Conservation (phyloP, 2,797 vertebrate genomes). For the Coluber constrictor region DNA sequence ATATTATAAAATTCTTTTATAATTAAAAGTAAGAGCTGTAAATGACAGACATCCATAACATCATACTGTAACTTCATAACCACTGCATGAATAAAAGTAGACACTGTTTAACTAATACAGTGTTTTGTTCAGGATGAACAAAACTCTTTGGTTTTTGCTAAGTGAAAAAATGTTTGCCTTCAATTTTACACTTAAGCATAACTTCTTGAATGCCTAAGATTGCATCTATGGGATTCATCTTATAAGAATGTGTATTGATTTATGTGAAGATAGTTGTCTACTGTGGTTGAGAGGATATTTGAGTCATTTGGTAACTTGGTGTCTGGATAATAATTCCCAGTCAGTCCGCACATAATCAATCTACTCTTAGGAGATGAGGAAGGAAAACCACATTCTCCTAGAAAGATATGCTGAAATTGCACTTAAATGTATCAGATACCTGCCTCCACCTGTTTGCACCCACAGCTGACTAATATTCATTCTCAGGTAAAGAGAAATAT, state of each 20-base stretch:
- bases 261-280: slow-evolving; percentile 44
- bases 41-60: not conserved
- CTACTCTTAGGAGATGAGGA: slow-evolving; percentile 31
- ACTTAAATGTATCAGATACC: slow-evolving; percentile 38
- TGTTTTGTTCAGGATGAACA: not conserved
- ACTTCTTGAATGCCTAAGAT: not conserved
- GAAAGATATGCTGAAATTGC: slow-evolving; percentile 41
- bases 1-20: not conserved
- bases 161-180: not conserved
- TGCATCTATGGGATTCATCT: slow-evolving; percentile 45
- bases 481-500: slow-evolving; percentile 45
- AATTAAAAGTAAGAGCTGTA: not conserved
- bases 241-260: slow-evolving; percentile 9
- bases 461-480: slow-evolving; percentile 43
- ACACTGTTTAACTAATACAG: slow-evolving; percentile 3
- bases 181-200: slow-evolving; percentile 10
- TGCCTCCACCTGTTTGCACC: slow-evolving; percentile 56
- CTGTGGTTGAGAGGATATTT: slow-evolving; percentile 44
- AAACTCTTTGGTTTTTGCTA: not conserved
- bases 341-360: slow-evolving; percentile 26
- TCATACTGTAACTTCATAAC: not conserved
- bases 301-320: slow-evolving; percentile 44
- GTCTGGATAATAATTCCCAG: slow-evolving; percentile 46
- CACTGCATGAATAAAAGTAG: slow-evolving; percentile 6
- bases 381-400: slow-evolving; percentile 44